A percentile compares a stretch with the other conserved stretches of the same genome.
These are phyloP conservation scores for Hylaeus anthracinus DNA, from an alignment of 1,140 invertebrate genomes.

Conservation along the genomic window DNA sequence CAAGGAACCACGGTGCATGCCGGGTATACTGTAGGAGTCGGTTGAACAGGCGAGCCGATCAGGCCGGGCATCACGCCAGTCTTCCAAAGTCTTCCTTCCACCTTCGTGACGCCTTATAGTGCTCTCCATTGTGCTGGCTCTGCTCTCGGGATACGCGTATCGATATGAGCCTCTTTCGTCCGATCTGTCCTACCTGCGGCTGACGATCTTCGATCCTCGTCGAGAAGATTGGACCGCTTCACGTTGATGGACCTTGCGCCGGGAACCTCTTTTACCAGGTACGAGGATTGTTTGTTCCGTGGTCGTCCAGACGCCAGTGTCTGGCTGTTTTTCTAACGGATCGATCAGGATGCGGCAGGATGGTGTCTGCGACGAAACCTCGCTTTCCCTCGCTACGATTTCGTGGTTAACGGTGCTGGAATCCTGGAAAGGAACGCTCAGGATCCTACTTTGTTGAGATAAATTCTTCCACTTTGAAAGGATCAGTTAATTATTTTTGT, in stretches of 20 bases:
- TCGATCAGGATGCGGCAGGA: neutral
- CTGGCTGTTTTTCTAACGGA: neutral
- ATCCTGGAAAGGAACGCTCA: no score
- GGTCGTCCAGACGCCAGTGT: neutral
- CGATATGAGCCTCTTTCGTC: neutral
- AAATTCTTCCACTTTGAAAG: no score
- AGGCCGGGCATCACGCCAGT: constrained; percentile 63
- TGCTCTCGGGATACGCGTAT: neutral
- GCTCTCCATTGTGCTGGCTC: constrained; percentile 20
- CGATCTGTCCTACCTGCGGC: neutral
- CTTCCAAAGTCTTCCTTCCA: constrained; percentile 53
- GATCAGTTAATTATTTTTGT: no score
- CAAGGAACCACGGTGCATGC: constrained; percentile 57
- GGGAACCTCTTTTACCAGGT: neutral
- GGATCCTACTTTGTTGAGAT: no score
- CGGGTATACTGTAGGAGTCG: constrained; percentile 53
- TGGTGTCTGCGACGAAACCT: no score
- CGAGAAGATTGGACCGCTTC: neutral
- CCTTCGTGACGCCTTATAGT: constrained; percentile 28
- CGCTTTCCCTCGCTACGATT: no score
- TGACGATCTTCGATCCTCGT: neutral
- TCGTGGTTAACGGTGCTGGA: no score
- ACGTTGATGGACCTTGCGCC: neutral
- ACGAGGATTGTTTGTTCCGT: neutral
- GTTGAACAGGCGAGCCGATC: constrained; percentile 50